Conservation (phyloP, 2,888 invertebrate species). For the Linhomoeus sp. region DNA sequence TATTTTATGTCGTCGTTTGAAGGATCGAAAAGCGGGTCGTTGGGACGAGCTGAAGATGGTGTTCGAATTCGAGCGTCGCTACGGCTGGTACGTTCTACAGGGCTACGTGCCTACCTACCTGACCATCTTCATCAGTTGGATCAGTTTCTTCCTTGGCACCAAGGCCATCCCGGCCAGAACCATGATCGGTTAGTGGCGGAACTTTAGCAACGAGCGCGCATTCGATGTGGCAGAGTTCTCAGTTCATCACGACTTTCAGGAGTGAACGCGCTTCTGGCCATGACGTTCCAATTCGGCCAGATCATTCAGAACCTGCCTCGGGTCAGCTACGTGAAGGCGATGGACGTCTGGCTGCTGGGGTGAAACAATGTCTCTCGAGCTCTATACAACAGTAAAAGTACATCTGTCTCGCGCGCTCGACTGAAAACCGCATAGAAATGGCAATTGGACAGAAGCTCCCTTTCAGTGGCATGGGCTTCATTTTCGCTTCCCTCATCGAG, state of each 20-base stretch:
- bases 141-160: conserved; percentile 26
- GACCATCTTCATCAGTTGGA: conserved; percentile 26
- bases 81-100: conserved; percentile 27
- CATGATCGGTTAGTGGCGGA: conserved; percentile 14
- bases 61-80: conserved; percentile 21
- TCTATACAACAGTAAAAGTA: no score
- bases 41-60: conserved; percentile 26
- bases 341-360: conserved; percentile 24
- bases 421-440: no score
- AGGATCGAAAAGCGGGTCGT: conserved; percentile 21
- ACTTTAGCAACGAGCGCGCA: no score
- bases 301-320: conserved; percentile 26
- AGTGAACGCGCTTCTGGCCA: conserved; percentile 25
- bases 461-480: conserved; percentile 23
- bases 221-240: no score
- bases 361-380: background rate
- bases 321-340: conserved; percentile 23
- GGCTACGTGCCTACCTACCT: conserved; percentile 26
- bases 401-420: no score
- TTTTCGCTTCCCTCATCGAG: conserved; percentile 23
- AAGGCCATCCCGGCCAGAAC: conserved; percentile 27
- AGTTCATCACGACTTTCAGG: conserved; percentile 2
- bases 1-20: background rate
- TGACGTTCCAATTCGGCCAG: conserved; percentile 28
- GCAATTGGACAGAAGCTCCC: no score